Conservation (phyloP, 2,888 invertebrate species). For the Galeopsomyia nigrocyanea region DNA sequence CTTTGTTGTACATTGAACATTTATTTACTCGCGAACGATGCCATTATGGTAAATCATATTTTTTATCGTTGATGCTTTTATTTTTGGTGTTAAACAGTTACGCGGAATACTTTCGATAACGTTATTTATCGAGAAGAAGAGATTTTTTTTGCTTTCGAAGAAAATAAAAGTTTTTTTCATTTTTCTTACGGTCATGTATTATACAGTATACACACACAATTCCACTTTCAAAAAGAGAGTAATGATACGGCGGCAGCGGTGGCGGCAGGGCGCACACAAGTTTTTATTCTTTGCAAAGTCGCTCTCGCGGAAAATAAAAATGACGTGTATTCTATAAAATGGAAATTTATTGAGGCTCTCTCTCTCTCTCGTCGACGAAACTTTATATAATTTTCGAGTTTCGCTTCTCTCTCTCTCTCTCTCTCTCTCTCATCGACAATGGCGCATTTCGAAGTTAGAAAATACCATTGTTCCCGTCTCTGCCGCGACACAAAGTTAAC, state of each 20-base stretch:
- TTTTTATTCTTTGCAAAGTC: slow-evolving; percentile 42
- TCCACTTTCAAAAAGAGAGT: slow-evolving; percentile 42
- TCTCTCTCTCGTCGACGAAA: slow-evolving; percentile 7
- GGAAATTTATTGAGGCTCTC: slow-evolving; percentile 46
- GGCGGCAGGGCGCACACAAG: slow-evolving; percentile 20
- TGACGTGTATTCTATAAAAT: slow-evolving; percentile 40
- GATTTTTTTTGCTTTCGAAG: too few species aligned
- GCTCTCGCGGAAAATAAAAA: slow-evolving; percentile 47
- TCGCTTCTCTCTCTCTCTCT: background rate
- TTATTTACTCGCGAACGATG: too few species aligned
- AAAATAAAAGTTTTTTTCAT: slow-evolving; percentile 41
- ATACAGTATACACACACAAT: slow-evolving; percentile 10
- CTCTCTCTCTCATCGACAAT: slow-evolving; percentile 8
- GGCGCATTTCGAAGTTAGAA: too few species aligned
- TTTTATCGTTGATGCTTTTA: too few species aligned
- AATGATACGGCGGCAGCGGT: slow-evolving; percentile 27
- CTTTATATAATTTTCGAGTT: slow-evolving; percentile 45
- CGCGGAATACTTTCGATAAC: slow-evolving; percentile 21
- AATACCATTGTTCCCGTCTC: too few species aligned
- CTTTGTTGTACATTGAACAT: too few species aligned
- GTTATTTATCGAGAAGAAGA: slow-evolving; percentile 34
- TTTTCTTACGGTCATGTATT: slow-evolving; percentile 12
- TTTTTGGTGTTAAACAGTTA: background rate
- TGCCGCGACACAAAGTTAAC: too few species aligned
- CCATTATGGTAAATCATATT: too few species aligned